Evolutionary conservation across 2,888 invertebrate species (phyloP).

Genomic region (Hypercompe scribonia): DNA sequence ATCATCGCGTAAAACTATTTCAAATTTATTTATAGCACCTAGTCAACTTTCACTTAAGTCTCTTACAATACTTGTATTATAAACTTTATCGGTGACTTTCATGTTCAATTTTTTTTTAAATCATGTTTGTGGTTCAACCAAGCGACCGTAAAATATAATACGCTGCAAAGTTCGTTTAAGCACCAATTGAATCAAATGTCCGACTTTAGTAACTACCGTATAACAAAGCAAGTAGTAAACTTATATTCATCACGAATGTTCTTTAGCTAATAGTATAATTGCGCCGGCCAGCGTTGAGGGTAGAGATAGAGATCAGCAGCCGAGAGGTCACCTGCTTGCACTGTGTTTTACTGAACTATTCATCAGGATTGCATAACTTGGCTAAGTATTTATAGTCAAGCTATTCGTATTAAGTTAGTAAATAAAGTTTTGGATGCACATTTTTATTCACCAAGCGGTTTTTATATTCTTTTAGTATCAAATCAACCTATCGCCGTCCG

Average conservation of each 20-base stretch:
- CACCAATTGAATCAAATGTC: slow-evolving; percentile 4
- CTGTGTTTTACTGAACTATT: slow-evolving; percentile 70
- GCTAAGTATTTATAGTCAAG: slow-evolving; percentile 10
- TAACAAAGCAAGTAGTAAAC: slow-evolving; percentile 15
- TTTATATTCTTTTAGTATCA: too few species aligned
- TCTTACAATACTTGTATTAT: not conserved
- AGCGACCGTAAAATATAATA: not conserved
- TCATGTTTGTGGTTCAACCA: too few species aligned
- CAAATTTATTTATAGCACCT: too few species aligned
- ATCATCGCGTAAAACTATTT: too few species aligned
- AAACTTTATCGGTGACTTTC: not conserved
- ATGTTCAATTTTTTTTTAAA: not conserved
- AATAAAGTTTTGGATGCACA: not conserved
- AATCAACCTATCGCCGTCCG: too few species aligned
- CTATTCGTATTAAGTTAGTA: not conserved
- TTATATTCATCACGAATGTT: slow-evolving; percentile 56
- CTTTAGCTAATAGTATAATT: slow-evolving; percentile 75
- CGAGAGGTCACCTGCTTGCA: slow-evolving; percentile 70
- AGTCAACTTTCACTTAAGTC: not conserved
- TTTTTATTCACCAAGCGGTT: too few species aligned
- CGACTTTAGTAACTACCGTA: slow-evolving; percentile 14
- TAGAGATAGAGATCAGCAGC: slow-evolving; percentile 70
- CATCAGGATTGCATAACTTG: slow-evolving; percentile 41
- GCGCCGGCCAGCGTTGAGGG: slow-evolving; percentile 65
- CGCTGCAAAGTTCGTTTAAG: not conserved